A percentile compares a stretch with the other conserved stretches of the same genome.
These are phyloP conservation scores for Willowsia nigromaculata DNA, from an alignment of 2,888 invertebrate genomes.

Conservation along the genomic window DNA sequence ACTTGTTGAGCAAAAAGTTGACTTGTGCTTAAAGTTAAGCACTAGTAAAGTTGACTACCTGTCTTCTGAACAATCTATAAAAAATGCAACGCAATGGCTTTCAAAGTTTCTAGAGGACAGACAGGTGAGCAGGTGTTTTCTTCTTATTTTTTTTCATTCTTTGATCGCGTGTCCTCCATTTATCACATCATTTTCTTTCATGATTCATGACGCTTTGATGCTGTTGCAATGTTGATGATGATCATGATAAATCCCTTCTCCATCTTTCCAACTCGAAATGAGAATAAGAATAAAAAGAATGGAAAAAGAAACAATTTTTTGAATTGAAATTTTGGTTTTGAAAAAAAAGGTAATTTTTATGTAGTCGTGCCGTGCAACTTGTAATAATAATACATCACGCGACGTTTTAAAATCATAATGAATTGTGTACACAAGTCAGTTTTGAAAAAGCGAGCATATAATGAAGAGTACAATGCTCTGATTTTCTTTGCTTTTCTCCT, in stretches of 20 bases:
- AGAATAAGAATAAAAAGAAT: constrained; percentile 8
- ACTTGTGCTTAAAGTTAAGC: no score
- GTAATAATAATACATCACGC: constrained; percentile 56
- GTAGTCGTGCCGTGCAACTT: constrained; percentile 8
- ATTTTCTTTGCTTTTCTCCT: constrained; percentile 31
- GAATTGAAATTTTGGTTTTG: constrained; percentile 17
- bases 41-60: neutral
- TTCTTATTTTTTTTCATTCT: constrained; percentile 13
- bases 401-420: constrained; percentile 47
- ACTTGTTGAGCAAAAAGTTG: neutral
- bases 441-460: neutral
- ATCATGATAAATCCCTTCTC: constrained; percentile 22
- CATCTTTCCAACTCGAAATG: constrained; percentile 24
- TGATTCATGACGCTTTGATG: constrained; percentile 16
- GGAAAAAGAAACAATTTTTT: constrained; percentile 5
- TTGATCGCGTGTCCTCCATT: constrained; percentile 71
- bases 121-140: constrained; percentile 70
- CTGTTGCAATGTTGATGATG: neutral
- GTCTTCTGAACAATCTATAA: constrained; percentile 1
- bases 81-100: neutral
- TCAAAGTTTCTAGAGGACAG: constrained; percentile 29
- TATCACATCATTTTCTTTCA: constrained; percentile 70
- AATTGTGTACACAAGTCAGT: neutral
- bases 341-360: constrained; percentile 1
- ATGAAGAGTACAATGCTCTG: constrained; percentile 51